Base-by-base conservation (phyloP, 2,888 invertebrate genomes). In the Temnothorax ravouxi region DNA sequence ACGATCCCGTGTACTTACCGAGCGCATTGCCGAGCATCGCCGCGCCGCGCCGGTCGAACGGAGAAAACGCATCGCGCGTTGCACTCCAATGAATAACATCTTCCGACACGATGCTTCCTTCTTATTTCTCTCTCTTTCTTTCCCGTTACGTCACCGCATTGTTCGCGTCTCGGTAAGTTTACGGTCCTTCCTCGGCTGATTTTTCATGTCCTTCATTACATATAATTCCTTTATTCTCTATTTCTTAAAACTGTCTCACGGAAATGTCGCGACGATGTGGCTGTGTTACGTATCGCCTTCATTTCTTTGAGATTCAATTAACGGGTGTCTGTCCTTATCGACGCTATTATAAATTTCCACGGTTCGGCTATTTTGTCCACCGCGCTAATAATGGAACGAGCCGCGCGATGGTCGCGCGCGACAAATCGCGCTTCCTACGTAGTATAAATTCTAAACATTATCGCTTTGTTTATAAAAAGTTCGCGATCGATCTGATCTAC, bases 131-230 rank as follows among this genome's bases (percentile, higher is more conserved):
- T 34, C 34, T 50, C 13, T 83, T 71, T 74, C 80, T 25, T 85
- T 82, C 83, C 76, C 77, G 82, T 91, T 91, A 88, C 90, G 87
- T 87, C 91, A 91, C 75, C 87, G 89, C 2, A 92, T 92, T 93
- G 92, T 93, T 92, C 88, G 87, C 84, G 34, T 77, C 88, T 77
- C 88, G 71, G 83, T 87, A 84, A 87, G 85, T 91, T 83, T 85
- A 86, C 41, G 15, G 79, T 86, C 84, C 88, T 89, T 89, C 91
- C 92, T 92, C 89, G 91, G 50, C n/a, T 41, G 47, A 66, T 25
- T 50, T 67, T 67, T 67, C 25, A 38, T 38, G 21, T 66, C 9
- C 25, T 21, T 67, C 44, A 18, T 47, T 66, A 41, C 50, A 38
- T 6, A 15, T 11, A 29, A 13, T 15, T 52, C 21, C n/a, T n/a